Evolutionary conservation across 2,113 vertebrate species (phyloP).

Genomic region (Gnathonemus echidnorhynchus): DNA sequence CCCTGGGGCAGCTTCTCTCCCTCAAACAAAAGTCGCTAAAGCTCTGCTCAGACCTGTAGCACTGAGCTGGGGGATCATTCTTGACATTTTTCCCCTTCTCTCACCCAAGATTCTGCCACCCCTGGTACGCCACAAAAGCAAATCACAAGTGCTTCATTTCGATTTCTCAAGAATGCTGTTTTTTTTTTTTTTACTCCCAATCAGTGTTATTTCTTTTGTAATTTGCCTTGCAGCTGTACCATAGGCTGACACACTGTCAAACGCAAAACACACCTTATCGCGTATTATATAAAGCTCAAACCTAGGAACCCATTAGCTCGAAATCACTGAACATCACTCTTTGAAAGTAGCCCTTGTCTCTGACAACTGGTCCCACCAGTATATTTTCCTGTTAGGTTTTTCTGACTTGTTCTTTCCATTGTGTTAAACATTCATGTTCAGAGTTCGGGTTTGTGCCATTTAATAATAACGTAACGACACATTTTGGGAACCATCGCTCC

Average conservation of each 20-base stretch:
- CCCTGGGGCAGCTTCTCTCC: slow-evolving; percentile 48
- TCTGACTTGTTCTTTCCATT: neutral
- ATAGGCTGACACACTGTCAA: neutral
- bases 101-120: slow-evolving; percentile 38
- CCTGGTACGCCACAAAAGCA: slow-evolving; percentile 23
- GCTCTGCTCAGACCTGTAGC: slow-evolving; percentile 65
- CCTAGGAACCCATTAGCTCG: neutral
- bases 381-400: neutral
- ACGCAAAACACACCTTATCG: neutral
- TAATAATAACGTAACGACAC: neutral
- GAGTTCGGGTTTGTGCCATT: neutral
- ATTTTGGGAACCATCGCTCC: neutral
- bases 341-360: neutral
- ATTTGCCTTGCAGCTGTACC: neutral
- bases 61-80: slow-evolving; percentile 56
- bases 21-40: slow-evolving; percentile 49
- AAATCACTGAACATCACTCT: neutral
- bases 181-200: neutral
- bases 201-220: neutral
- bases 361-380: neutral
- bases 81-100: slow-evolving; percentile 52
- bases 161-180: neutral
- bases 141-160: neutral
- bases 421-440: neutral
- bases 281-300: neutral